Conservation (phyloP, 2,888 invertebrate species). For the Philopedon plagiatum region DNA sequence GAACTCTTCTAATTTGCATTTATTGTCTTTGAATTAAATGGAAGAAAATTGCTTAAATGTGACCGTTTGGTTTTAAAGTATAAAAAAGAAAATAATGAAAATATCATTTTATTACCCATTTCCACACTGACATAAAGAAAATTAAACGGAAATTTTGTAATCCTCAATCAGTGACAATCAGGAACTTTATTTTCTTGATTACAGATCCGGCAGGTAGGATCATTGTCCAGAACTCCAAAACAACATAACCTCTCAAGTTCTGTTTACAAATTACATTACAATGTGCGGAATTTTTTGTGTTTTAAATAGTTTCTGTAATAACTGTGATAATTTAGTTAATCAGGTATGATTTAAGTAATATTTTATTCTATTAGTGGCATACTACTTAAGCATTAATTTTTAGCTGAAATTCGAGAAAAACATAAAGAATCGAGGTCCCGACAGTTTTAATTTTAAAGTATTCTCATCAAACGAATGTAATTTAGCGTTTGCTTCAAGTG, state of each 20-base stretch:
- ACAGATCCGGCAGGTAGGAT: background rate
- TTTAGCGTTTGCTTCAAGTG: constrained; percentile 70
- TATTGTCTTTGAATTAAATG: no score
- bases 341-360: constrained; percentile 32
- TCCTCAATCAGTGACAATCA: no score
- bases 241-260: constrained; percentile 16
- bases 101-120: no score
- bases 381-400: constrained; percentile 44
- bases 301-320: constrained; percentile 48
- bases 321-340: constrained; percentile 44
- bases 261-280: constrained; percentile 57
- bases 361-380: background rate
- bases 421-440: constrained; percentile 75
- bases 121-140: no score
- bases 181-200: background rate
- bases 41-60: no score
- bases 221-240: background rate
- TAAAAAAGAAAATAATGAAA: no score
- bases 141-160: no score
- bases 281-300: constrained; percentile 64
- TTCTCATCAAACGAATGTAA: constrained; percentile 50
- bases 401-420: constrained; percentile 60
- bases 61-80: no score
- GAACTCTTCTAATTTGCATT: no score
- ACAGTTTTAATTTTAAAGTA: constrained; percentile 61